phyloP scores from a whole-genome alignment of 2,113 vertebrate genomes.

The Chaetops frenatus region DNA sequence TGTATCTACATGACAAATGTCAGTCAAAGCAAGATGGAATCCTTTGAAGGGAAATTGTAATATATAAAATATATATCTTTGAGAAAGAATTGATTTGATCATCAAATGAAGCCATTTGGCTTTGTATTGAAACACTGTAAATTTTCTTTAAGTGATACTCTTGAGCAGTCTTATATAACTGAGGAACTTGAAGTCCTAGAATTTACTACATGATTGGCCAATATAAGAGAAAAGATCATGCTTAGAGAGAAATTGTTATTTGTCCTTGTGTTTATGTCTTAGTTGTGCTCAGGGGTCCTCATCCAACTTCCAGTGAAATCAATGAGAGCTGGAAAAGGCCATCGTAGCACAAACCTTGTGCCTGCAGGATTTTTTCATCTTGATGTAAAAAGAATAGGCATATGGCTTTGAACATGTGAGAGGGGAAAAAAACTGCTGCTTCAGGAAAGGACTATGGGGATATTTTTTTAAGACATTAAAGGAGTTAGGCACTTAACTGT shows the following conservation, averaged over 20 bases:
- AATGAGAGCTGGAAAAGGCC: background rate
- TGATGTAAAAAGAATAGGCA: background rate
- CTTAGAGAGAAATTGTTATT: background rate
- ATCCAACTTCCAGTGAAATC: background rate
- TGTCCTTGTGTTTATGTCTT: background rate
- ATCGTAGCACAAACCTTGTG: background rate
- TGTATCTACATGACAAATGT: background rate
- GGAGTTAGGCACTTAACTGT: background rate
- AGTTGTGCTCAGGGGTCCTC: background rate
- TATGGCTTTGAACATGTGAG: background rate
- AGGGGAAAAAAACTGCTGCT: background rate
- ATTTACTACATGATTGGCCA: background rate
- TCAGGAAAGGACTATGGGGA: background rate
- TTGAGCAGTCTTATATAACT: background rate
- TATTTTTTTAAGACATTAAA: background rate
- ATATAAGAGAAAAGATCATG: background rate
- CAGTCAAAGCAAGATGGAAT: slow-evolving; percentile 26
- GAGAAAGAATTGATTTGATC: background rate
- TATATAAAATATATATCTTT: background rate
- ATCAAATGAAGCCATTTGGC: background rate
- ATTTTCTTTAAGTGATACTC: background rate
- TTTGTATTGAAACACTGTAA: background rate
- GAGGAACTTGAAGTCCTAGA: background rate
- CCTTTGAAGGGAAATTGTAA: background rate
- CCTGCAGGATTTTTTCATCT: background rate